Conservation (phyloP, 2,797 vertebrate species). For the Acipenser transmontanus region DNA sequence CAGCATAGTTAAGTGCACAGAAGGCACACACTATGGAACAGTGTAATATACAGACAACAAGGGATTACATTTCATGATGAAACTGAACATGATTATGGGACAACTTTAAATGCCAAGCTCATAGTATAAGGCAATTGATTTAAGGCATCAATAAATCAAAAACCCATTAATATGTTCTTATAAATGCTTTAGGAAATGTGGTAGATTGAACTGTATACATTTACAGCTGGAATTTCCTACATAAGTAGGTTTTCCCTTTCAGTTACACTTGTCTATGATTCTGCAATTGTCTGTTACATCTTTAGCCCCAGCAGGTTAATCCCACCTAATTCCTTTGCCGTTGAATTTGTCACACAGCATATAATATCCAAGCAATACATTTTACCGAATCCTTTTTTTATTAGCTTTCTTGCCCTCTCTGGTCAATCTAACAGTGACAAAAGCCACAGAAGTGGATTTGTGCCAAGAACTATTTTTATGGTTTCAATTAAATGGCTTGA, state of each 20-base stretch:
- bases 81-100: not conserved
- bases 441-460: constrained; percentile 56
- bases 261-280: constrained; percentile 58
- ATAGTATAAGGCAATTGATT: not conserved
- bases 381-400: constrained; percentile 70
- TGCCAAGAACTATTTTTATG: constrained; percentile 54
- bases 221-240: not conserved
- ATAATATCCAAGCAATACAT: constrained; percentile 63
- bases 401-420: constrained; percentile 71
- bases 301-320: constrained; percentile 62
- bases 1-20: too few species aligned
- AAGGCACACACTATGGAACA: too few species aligned
- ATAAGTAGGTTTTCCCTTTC: not conserved
- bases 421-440: constrained; percentile 62
- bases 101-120: not conserved
- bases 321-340: constrained; percentile 64
- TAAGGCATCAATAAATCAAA: not conserved
- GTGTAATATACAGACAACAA: too few species aligned
- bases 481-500: constrained; percentile 68
- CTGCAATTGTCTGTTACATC: constrained; percentile 55
- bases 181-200: not conserved
- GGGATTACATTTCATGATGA: too few species aligned
- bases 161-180: too few species aligned
- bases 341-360: constrained; percentile 59
- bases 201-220: not conserved